A percentile compares a stretch with the other conserved stretches of the same genome.
phyloP scores from a whole-genome alignment of 2,888 invertebrate species.

The Tolmerus cingulatus region DNA sequence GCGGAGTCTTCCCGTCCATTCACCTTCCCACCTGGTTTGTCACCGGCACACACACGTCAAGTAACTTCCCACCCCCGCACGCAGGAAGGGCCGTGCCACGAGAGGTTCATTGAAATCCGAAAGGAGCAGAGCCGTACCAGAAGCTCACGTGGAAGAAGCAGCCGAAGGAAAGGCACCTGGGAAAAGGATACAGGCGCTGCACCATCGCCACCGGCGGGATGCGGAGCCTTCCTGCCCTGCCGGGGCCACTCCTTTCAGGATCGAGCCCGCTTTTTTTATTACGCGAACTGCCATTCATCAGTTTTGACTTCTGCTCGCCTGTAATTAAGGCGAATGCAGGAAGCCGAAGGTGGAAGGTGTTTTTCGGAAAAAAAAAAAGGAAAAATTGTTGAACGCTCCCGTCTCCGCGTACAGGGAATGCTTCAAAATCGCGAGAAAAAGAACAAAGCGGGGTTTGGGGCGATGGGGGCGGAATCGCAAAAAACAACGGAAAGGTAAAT shows the following conservation, averaged over 20 bases:
- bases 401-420: neutral
- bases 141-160: neutral
- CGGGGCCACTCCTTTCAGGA: neutral
- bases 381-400: neutral
- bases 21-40: neutral
- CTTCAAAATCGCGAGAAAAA: neutral
- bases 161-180: neutral
- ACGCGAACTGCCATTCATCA: slow-evolving; percentile 8
- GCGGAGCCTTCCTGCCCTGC: neutral
- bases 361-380: neutral
- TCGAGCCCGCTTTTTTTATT: neutral
- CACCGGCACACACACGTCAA: neutral
- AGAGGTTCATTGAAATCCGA: slow-evolving; percentile 32
- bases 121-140: neutral
- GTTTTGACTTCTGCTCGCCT: neutral
- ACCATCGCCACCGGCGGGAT: neutral
- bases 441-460: neutral
- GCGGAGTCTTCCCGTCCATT: neutral
- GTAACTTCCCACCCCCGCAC: neutral
- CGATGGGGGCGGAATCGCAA: neutral
- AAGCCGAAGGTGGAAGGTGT: neutral
- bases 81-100: neutral
- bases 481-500: slow-evolving; percentile 4
- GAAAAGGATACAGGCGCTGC: neutral
- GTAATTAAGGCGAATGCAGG: slow-evolving; percentile 23